These are phyloP conservation scores for Aleiodes leptofemur DNA, from an alignment of 2,888 invertebrate genomes.

Conservation along the genomic window DNA sequence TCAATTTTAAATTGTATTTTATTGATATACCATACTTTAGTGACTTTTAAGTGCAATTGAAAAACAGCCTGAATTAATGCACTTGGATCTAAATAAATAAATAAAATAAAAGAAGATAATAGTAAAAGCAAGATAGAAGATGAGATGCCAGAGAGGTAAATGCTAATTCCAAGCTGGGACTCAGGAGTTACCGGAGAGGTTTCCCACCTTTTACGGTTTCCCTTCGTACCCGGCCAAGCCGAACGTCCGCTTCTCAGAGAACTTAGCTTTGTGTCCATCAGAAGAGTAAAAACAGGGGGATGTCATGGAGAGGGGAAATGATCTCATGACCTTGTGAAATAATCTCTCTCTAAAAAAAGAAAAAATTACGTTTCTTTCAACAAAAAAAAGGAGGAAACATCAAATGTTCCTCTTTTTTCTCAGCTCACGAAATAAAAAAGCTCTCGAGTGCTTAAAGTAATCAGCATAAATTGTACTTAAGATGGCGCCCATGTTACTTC, in stretches of 20 bases:
- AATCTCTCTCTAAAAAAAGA: neutral
- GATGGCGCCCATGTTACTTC: neutral
- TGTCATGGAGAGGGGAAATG: constrained; percentile 33
- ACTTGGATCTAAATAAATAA: constrained; percentile 11
- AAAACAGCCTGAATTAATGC: neutral
- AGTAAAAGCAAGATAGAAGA: constrained; percentile 46
- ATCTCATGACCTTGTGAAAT: constrained; percentile 44
- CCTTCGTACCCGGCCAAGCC: constrained; percentile 61
- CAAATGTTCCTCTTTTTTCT: no score
- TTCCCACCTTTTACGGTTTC: constrained; percentile 75
- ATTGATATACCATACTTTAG: no score
- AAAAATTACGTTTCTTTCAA: neutral
- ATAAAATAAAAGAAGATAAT: constrained; percentile 44
- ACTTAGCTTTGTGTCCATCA: constrained; percentile 23
- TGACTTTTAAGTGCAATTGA: no score
- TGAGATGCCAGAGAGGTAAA: constrained; percentile 69
- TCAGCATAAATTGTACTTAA: no score
- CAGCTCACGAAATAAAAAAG: no score
- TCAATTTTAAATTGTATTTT: no score
- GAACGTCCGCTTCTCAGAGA: constrained; percentile 49
- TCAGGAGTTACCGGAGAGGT: constrained; percentile 73
- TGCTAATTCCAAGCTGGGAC: constrained; percentile 71
- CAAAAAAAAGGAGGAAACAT: no score
- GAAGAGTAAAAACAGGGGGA: constrained; percentile 16
- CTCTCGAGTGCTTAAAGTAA: no score